Evolutionary conservation across 2,888 invertebrate genomes (phyloP).

Genomic region (Agrochola lota): DNA sequence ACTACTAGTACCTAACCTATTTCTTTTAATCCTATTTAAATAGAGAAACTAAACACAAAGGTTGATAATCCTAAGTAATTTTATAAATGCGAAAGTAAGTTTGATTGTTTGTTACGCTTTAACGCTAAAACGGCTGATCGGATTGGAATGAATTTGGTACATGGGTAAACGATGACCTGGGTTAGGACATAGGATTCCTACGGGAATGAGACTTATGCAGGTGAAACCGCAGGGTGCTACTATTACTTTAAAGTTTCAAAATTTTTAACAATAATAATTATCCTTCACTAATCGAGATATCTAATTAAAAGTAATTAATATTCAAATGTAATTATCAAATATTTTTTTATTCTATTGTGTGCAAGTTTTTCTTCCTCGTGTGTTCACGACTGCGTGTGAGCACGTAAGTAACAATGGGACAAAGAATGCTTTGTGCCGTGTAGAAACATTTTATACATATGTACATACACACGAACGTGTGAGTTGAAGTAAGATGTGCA

Average conservation of each 20-base stretch:
- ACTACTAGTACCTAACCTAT: background rate
- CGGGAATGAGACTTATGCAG: no score
- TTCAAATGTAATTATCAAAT: conserved; percentile 62
- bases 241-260: background rate
- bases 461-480: conserved; percentile 40
- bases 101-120: no score
- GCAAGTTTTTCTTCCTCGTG: conserved; percentile 69
- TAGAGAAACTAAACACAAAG: background rate
- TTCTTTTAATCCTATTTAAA: background rate
- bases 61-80: background rate
- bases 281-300: conserved; percentile 19
- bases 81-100: no score
- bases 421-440: conserved; percentile 79
- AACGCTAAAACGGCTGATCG: no score
- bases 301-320: conserved; percentile 37
- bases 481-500: conserved; percentile 54
- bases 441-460: conserved; percentile 61
- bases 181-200: no score
- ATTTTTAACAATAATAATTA: background rate
- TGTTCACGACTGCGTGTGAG: conserved; percentile 69
- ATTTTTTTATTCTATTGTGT: conserved; percentile 57
- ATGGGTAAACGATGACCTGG: no score
- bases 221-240: no score
- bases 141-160: no score
- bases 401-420: conserved; percentile 78